Conservation (phyloP, 2,113 vertebrate species). For the Sebastes schlegelii region DNA sequence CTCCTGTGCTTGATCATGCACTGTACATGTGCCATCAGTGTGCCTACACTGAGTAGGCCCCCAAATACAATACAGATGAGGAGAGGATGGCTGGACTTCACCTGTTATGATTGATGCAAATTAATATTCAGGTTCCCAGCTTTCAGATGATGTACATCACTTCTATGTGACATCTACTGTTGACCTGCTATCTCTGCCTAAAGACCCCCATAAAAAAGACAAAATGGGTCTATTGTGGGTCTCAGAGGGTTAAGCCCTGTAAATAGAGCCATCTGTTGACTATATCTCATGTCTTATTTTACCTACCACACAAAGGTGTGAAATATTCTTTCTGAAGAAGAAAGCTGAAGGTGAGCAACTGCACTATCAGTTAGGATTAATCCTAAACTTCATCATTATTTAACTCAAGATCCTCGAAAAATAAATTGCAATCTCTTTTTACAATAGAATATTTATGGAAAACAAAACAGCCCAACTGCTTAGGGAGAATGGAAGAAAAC, state of each 20-base stretch:
- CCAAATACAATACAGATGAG: too few species aligned
- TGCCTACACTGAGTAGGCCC: too few species aligned
- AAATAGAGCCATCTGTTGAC: slow-evolving; percentile 35
- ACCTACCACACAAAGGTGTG: slow-evolving; percentile 15
- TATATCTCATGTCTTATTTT: slow-evolving; percentile 16
- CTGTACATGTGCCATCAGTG: too few species aligned
- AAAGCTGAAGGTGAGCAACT: slow-evolving; percentile 47
- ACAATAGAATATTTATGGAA: slow-evolving; percentile 24
- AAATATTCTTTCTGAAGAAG: slow-evolving; percentile 32
- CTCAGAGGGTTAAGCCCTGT: neutral
- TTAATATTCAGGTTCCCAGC: too few species aligned
- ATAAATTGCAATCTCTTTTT: slow-evolving; percentile 38
- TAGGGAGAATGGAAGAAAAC: neutral
- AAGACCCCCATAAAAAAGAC: too few species aligned
- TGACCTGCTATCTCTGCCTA: too few species aligned
- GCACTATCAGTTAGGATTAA: slow-evolving; percentile 42
- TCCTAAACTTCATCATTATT: slow-evolving; percentile 36
- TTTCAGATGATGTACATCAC: too few species aligned
- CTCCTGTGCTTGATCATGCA: too few species aligned
- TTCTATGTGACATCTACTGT: too few species aligned
- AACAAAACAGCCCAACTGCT: slow-evolving; percentile 5
- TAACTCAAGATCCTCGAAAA: slow-evolving; percentile 5
- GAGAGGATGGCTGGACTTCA: too few species aligned
- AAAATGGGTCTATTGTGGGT: too few species aligned
- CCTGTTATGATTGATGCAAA: too few species aligned